Conservation (phyloP, 2,113 vertebrate species). For the Lamprologus callipterus region DNA sequence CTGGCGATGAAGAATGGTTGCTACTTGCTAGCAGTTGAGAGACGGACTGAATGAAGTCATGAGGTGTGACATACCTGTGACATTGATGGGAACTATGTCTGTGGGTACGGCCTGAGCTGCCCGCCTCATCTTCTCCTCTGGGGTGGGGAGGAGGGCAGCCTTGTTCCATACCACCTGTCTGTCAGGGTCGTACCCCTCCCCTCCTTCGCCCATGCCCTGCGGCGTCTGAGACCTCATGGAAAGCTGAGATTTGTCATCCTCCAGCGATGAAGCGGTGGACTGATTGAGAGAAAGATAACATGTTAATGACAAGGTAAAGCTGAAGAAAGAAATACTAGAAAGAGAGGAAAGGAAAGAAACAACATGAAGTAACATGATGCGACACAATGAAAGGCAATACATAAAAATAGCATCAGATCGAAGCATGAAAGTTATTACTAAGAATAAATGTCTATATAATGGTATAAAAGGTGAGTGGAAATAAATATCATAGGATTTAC, state of each 20-base stretch:
- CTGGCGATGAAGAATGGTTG: not conserved
- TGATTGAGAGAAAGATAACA: slow-evolving; percentile 16
- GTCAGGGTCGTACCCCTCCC: slow-evolving; percentile 75
- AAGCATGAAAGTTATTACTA: not conserved
- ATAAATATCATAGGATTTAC: not conserved
- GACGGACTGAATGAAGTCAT: not conserved
- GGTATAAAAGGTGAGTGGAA: not conserved
- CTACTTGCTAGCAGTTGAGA: not conserved
- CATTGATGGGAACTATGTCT: slow-evolving; percentile 90
- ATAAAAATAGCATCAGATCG: not conserved
- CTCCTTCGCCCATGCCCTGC: slow-evolving; percentile 36
- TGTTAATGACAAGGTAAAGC: not conserved
- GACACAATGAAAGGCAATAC: not conserved
- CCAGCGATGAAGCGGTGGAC: slow-evolving; percentile 77
- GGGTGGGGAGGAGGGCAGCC: slow-evolving; percentile 82
- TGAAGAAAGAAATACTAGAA: not conserved
- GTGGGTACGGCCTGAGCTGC: slow-evolving; percentile 86
- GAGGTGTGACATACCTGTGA: slow-evolving; percentile 78
- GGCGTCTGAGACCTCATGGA: slow-evolving; percentile 79
- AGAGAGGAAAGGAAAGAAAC: not conserved
- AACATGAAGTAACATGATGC: not conserved
- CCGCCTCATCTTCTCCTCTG: slow-evolving; percentile 94
- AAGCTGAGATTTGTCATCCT: slow-evolving; percentile 80
- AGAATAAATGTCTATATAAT: not conserved
- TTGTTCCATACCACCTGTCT: slow-evolving; percentile 80